Conservation (phyloP, 2,113 vertebrate species). For the Eurypyga helias region DNA sequence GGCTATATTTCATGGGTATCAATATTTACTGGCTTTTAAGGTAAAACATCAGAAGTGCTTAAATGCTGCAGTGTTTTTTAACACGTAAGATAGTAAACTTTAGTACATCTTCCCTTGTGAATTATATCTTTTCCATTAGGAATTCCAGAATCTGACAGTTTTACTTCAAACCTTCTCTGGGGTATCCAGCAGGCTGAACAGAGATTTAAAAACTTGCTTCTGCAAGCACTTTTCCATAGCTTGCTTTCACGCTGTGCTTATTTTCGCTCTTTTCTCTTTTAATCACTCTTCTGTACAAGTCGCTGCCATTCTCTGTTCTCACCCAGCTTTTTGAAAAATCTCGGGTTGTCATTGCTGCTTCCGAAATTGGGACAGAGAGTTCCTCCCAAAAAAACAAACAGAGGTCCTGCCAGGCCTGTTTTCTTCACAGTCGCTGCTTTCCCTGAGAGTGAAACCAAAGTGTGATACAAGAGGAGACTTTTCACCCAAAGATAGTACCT, state of each 20-base stretch:
- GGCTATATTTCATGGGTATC: neutral
- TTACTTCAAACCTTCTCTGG: neutral
- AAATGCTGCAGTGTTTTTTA: neutral
- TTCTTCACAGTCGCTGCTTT: neutral
- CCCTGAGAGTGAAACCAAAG: neutral
- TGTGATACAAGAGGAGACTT: neutral
- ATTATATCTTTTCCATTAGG: neutral
- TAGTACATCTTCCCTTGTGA: neutral
- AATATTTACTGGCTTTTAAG: neutral
- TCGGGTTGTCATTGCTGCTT: neutral
- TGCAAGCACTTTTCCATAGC: neutral
- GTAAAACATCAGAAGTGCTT: neutral
- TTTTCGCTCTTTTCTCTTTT: slow-evolving; percentile 22
- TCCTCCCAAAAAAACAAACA: slow-evolving; percentile 27
- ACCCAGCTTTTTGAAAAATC: neutral
- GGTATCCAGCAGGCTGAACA: neutral
- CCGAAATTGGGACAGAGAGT: slow-evolving; percentile 28
- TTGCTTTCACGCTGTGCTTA: slow-evolving; percentile 39
- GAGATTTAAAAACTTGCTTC: slow-evolving; percentile 18
- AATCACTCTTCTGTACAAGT: slow-evolving; percentile 19
- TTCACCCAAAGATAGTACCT: neutral
- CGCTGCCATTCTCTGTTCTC: neutral
- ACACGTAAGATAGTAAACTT: neutral
- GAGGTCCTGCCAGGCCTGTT: neutral
- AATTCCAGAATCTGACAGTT: neutral